Base-by-base conservation (phyloP, 1,140 invertebrate genomes). In the Coptotermes formosanus region DNA sequence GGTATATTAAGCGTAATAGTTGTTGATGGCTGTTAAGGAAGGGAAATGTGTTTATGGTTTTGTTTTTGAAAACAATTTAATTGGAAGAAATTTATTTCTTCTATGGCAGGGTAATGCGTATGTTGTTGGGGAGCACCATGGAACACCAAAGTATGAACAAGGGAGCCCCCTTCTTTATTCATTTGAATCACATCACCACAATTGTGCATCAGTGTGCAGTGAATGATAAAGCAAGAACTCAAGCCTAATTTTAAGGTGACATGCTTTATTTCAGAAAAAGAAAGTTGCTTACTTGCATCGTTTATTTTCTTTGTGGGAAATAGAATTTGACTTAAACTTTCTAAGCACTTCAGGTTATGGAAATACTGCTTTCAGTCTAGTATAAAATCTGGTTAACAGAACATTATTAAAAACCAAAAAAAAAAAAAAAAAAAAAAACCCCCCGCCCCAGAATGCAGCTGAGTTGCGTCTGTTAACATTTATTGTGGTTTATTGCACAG, bases 381-480 rank as follows among this genome's bases (percentile, higher is more conserved):
- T 32, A 23, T 19, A 83, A 52, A 44, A 44, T 82, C 43, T 21
- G 43, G 43, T 82, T 38, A 82, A 83, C 45, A 44, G 44, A 21
- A 82, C 23, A 84, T 48, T 48, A 52, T 52, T 6, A 52, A 30
- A 84, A 59, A 84, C 83, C 44, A 45, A 84, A 52, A 84, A 45
- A 84, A 45, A 82, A 82, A 32, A 38, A 81, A 43, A 82, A 9
- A 43, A 43, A 4, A 38, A 82, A 82, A 82, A 38, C 38, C 38
- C 38, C 38, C 38, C 38, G 2, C 38, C n/a, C n/a, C n/a, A 82
- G 38, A 43, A 43, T 52, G 16, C 30, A 83, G 30, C 52, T 45
- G 25, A 84, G 48, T 52, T 84, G 83, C 30, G 59, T n/a, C 64
- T 75, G 52, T n/a, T 59, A n/a, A 52, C 83, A 84, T 84, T 84